These are phyloP conservation scores for Chelon labrosus DNA, from an alignment of 2,797 vertebrate species.

Conservation along the genomic window DNA sequence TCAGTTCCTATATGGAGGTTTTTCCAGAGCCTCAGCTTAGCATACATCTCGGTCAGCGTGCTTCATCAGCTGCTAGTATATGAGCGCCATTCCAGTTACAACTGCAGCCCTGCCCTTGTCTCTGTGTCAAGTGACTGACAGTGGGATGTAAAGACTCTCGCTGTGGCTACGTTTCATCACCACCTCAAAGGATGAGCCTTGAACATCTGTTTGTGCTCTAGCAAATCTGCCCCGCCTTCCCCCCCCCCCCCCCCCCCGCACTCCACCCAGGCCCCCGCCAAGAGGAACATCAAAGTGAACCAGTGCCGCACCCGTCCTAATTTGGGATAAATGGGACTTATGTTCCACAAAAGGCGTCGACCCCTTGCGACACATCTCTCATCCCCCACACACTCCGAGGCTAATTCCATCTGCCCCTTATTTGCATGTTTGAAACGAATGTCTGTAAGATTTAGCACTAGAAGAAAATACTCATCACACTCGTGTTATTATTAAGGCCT, in stretches of 20 bases:
- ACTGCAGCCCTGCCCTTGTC: conserved; percentile 59
- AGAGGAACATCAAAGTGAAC: conserved; percentile 82
- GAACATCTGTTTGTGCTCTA: conserved; percentile 78
- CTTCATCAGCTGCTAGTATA: conserved; percentile 15
- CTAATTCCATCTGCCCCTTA: conserved; percentile 82
- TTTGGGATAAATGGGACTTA: conserved; percentile 85
- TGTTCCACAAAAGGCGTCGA: conserved; percentile 80
- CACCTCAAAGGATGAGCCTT: conserved; percentile 72
- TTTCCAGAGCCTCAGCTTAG: background rate
- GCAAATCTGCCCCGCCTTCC: conserved; percentile 59
- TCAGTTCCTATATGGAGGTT: background rate
- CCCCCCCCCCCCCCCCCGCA: conserved; percentile 16
- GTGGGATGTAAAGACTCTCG: conserved; percentile 58
- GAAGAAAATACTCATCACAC: conserved; percentile 70
- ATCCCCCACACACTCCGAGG: conserved; percentile 66
- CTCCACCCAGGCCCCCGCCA: conserved; percentile 54
- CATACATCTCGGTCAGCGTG: conserved; percentile 44
- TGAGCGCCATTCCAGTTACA: conserved; percentile 26
- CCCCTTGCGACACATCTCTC: conserved; percentile 73
- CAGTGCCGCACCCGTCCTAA: conserved; percentile 74
- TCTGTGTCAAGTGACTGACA: conserved; percentile 63
- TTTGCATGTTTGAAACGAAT: conserved; percentile 75
- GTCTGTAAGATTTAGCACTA: conserved; percentile 65
- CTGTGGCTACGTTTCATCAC: conserved; percentile 70
- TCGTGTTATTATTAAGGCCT: conserved; percentile 64